Evolutionary conservation across 1,140 invertebrate genomes (phyloP).

Genomic region (Sycophila sp.): DNA sequence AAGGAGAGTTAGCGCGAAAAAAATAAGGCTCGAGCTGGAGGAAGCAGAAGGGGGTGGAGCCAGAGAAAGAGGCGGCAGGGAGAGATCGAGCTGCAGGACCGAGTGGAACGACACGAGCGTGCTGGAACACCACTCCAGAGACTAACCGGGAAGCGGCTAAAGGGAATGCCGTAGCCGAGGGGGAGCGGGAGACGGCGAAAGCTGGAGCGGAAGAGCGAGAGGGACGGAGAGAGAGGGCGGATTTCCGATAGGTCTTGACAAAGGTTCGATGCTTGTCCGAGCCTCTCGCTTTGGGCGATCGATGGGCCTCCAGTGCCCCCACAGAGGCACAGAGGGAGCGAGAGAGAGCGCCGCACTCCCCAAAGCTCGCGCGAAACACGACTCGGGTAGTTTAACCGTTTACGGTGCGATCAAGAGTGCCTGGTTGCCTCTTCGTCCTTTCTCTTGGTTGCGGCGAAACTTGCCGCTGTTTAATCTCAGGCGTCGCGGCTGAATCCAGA

Average conservation of each 20-base stretch:
- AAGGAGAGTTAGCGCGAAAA: not conserved
- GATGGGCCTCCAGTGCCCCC: not conserved
- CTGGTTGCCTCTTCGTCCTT: not conserved
- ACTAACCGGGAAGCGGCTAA: not conserved
- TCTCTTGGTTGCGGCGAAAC: too few relatives aligned
- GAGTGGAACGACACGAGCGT: not conserved
- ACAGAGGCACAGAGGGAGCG: not conserved
- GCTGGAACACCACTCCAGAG: not conserved
- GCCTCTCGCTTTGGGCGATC: not conserved
- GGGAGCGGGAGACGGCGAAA: not conserved
- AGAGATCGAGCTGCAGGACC: not conserved
- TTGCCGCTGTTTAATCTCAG: too few relatives aligned
- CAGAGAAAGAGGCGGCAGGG: not conserved
- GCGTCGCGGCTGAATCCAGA: too few relatives aligned
- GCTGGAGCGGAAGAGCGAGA: not conserved
- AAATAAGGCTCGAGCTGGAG: not conserved
- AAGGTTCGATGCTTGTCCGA: not conserved
- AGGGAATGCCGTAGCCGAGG: not conserved
- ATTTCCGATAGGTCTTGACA: conserved; percentile 11
- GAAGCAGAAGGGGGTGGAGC: not conserved
- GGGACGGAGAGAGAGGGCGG: not conserved
- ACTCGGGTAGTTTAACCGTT: conserved; percentile 10
- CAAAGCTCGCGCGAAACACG: not conserved
- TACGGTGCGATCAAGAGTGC: not conserved
- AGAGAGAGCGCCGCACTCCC: not conserved